phyloP scores from a whole-genome alignment of 2,797 vertebrate genomes.

The Tauraco hartlaubi region DNA sequence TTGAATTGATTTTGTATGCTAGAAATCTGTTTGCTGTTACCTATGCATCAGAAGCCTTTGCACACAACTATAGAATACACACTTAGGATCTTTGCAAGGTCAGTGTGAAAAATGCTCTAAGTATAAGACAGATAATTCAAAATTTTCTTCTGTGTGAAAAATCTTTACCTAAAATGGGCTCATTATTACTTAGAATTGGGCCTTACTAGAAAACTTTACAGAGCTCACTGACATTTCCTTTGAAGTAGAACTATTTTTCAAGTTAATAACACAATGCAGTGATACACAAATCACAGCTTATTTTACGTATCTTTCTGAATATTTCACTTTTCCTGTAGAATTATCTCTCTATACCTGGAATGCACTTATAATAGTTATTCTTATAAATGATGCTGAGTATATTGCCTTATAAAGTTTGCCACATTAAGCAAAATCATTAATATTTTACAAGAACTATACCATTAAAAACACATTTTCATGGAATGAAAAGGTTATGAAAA shows the following conservation, averaged over 20 bases:
- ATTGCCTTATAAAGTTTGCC: conserved; percentile 46
- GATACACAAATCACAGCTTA: conserved; percentile 22
- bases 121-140: background rate
- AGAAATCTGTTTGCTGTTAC: background rate
- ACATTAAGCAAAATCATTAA: conserved; percentile 52
- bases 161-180: background rate
- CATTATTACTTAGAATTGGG: background rate
- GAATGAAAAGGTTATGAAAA: conserved; percentile 42
- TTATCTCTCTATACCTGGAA: conserved; percentile 3
- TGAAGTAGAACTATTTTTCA: conserved; percentile 28
- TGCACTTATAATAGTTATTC: conserved; percentile 15
- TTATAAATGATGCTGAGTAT: conserved; percentile 45
- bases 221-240: conserved; percentile 17
- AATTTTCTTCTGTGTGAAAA: background rate
- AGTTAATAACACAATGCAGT: background rate
- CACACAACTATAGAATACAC: background rate
- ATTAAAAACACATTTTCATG: conserved; percentile 26
- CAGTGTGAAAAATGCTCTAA: background rate
- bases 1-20: background rate
- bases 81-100: background rate
- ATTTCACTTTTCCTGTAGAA: background rate
- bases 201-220: background rate
- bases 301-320: background rate
- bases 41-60: background rate
- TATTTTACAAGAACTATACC: conserved; percentile 35